phyloP scores from a whole-genome alignment of 1,140 invertebrate species.

The silkworm (Bombyx mori) region DNA sequence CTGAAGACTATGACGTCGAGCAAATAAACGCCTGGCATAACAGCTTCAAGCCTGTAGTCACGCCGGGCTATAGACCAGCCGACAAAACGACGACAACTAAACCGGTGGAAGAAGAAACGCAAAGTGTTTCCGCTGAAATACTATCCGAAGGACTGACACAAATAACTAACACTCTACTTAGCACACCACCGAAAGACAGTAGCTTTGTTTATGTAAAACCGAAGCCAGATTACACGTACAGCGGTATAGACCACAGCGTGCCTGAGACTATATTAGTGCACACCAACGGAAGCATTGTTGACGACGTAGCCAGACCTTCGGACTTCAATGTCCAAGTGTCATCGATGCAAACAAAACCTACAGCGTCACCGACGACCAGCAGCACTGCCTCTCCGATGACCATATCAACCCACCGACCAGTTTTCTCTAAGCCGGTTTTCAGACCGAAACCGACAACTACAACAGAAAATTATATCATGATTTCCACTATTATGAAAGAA shows the following conservation, averaged over 20 bases:
- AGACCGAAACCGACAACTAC: conserved; percentile 57
- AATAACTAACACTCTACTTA: conserved; percentile 68
- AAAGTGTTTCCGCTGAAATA: conserved; percentile 42
- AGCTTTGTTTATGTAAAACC: conserved; percentile 56
- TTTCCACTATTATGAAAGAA: conserved; percentile 52
- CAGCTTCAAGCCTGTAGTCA: conserved; percentile 60
- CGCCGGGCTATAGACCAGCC: conserved; percentile 53
- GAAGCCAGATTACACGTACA: conserved; percentile 56
- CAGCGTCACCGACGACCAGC: conserved; percentile 36
- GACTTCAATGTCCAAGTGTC: conserved; percentile 72
- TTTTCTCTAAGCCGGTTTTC: conserved; percentile 37
- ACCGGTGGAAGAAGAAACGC: conserved; percentile 38
- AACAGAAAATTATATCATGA: conserved; percentile 48
- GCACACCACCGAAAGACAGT: conserved; percentile 51
- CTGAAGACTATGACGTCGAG: conserved; percentile 53
- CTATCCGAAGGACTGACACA: conserved; percentile 65
- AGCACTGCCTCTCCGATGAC: conserved; percentile 42
- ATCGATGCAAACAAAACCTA: conserved; percentile 65
- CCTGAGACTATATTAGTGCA: conserved; percentile 78
- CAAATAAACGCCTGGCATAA: conserved; percentile 55
- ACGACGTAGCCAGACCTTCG: conserved; percentile 74
- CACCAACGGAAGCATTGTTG: conserved; percentile 72
- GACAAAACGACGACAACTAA: conserved; percentile 44
- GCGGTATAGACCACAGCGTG: conserved; percentile 72
- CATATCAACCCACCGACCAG: conserved; percentile 43